These are phyloP conservation scores for Hemicrepidius hirtus DNA, from an alignment of 2,888 invertebrate genomes.

Conservation along the genomic window DNA sequence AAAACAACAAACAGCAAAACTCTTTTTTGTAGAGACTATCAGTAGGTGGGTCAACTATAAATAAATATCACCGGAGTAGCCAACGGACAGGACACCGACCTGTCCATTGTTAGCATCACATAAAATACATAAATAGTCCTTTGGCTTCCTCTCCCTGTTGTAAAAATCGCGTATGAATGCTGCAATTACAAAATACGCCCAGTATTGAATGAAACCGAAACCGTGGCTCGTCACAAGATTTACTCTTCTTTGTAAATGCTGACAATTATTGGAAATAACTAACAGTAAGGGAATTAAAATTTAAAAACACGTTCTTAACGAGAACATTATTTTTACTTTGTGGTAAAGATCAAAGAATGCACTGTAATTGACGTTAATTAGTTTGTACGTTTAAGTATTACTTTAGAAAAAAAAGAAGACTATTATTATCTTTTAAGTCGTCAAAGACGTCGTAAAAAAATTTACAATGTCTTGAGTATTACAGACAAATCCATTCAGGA, in stretches of 20 bases:
- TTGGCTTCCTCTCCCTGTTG: slow-evolving; percentile 14
- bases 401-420: background rate
- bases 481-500: too few relatives aligned
- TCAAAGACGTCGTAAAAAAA: too few relatives aligned
- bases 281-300: background rate
- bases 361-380: background rate
- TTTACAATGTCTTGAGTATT: too few relatives aligned
- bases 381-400: background rate
- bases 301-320: background rate
- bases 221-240: too few relatives aligned
- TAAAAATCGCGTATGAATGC: slow-evolving; percentile 5
- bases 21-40: slow-evolving; percentile 22
- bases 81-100: slow-evolving; percentile 46
- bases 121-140: slow-evolving; percentile 23
- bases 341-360: background rate
- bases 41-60: slow-evolving; percentile 51
- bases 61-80: slow-evolving; percentile 40
- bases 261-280: background rate
- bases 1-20: slow-evolving; percentile 20
- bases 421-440: background rate
- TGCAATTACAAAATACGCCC: slow-evolving; percentile 20
- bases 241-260: background rate
- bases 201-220: slow-evolving; percentile 3
- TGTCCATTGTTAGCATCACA: slow-evolving; percentile 42
- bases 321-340: background rate